phyloP scores from a whole-genome alignment of 2,888 invertebrate species.

The Heliconius erato region DNA sequence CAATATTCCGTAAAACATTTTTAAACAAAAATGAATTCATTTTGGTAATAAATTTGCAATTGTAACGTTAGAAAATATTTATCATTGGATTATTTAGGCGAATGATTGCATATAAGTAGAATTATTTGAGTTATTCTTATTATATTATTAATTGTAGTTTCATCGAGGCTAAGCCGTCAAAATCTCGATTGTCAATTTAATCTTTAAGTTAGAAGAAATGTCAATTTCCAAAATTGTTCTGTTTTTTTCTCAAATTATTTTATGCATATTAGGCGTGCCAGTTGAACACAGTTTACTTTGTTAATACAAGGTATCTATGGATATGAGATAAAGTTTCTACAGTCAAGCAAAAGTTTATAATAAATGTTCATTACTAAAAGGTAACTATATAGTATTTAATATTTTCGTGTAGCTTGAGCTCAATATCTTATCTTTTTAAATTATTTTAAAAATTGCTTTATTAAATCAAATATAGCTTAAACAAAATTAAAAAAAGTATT shows the following conservation, averaged over 20 bases:
- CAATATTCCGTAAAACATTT: conserved; percentile 59
- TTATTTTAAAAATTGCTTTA: background rate
- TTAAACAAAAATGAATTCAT: conserved; percentile 38
- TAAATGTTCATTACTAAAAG: background rate
- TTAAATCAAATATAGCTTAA: background rate
- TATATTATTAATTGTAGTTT: background rate
- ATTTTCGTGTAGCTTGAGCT: background rate
- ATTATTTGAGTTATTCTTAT: background rate
- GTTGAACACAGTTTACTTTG: background rate
- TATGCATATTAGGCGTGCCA: conserved; percentile 12
- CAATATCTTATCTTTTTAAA: background rate
- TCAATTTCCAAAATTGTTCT: background rate
- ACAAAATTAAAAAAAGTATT: background rate
- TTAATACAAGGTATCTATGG: background rate
- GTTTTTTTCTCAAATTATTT: background rate
- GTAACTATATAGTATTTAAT: background rate
- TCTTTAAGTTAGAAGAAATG: background rate
- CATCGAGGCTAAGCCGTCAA: background rate
- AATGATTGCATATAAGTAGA: background rate
- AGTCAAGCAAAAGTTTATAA: background rate
- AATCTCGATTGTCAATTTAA: background rate
- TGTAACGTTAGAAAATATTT: background rate
- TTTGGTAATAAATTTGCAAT: background rate
- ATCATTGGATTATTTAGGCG: background rate
- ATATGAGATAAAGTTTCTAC: background rate